Evolutionary conservation across 1,140 invertebrate species (phyloP).

Genomic region (Leptinotarsa texana): DNA sequence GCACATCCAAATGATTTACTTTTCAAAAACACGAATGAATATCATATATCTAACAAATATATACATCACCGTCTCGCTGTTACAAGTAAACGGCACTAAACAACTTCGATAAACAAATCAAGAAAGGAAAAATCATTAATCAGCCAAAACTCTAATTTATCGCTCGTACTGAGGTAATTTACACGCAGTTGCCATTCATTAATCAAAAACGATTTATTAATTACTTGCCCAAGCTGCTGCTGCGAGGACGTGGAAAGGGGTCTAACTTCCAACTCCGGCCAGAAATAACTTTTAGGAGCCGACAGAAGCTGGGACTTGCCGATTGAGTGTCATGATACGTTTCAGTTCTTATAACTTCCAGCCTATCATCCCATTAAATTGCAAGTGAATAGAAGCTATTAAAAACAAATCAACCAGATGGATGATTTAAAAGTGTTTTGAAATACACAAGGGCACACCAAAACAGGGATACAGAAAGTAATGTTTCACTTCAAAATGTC

Average conservation of each 20-base stretch:
- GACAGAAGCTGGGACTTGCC: not conserved
- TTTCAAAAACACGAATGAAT: not conserved
- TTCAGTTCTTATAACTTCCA: not conserved
- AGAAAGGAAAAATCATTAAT: slow-evolving; percentile 16
- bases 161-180: slow-evolving; percentile 16
- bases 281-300: not conserved
- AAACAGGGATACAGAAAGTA: too few species aligned
- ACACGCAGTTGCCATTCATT: slow-evolving; percentile 20
- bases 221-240: not conserved
- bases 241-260: not conserved
- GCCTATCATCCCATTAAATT: too few species aligned
- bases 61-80: not conserved
- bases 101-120: slow-evolving; percentile 14
- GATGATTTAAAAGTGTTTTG: too few species aligned
- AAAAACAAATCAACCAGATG: too few species aligned
- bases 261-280: not conserved
- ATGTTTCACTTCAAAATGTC: too few species aligned
- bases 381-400: too few species aligned
- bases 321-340: not conserved
- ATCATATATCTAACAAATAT: slow-evolving; percentile 5
- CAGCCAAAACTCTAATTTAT: slow-evolving; percentile 19
- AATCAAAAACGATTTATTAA: slow-evolving; percentile 24
- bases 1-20: not conserved
- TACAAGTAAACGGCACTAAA: not conserved
- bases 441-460: too few species aligned